Percentiles rank a stretch among this genome's conserved stretches.
phyloP scores from a whole-genome alignment of 2,797 vertebrate species.

The Pangasius djambal region DNA sequence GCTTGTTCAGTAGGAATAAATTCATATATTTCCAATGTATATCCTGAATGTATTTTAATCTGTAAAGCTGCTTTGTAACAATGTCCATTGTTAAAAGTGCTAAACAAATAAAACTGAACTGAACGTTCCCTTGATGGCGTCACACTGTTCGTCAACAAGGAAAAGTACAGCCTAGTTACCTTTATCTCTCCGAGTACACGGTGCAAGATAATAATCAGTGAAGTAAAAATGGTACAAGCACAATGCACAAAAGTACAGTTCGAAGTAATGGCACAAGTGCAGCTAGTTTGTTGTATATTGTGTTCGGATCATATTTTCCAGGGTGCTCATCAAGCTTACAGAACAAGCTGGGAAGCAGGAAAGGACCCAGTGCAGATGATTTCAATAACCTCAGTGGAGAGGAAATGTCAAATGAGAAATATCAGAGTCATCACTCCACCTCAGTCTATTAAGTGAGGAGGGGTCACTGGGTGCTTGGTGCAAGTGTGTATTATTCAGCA shows the following conservation, averaged over 20 bases:
- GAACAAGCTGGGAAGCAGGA: background rate
- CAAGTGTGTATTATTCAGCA: slow-evolving; percentile 25
- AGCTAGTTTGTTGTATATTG: too few relatives aligned
- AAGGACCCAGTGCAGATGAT: background rate
- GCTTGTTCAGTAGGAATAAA: too few relatives aligned
- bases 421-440: background rate
- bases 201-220: background rate
- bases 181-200: background rate
- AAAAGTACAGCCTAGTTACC: background rate
- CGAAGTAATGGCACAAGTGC: background rate
- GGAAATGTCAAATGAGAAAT: slow-evolving; percentile 14
- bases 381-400: background rate
- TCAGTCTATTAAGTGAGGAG: background rate
- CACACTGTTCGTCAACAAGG: background rate
- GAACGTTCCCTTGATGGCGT: background rate
- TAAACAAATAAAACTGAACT: too few relatives aligned
- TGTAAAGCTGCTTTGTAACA: too few relatives aligned
- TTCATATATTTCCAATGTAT: too few relatives aligned
- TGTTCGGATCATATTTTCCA: background rate
- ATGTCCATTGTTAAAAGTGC: too few relatives aligned
- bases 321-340: background rate
- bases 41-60: too few relatives aligned
- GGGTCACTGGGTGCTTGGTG: background rate
- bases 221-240: background rate
- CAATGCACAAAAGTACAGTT: background rate